Evolutionary conservation across 2,888 invertebrate genomes (phyloP).

Genomic region (Apodemia zela): DNA sequence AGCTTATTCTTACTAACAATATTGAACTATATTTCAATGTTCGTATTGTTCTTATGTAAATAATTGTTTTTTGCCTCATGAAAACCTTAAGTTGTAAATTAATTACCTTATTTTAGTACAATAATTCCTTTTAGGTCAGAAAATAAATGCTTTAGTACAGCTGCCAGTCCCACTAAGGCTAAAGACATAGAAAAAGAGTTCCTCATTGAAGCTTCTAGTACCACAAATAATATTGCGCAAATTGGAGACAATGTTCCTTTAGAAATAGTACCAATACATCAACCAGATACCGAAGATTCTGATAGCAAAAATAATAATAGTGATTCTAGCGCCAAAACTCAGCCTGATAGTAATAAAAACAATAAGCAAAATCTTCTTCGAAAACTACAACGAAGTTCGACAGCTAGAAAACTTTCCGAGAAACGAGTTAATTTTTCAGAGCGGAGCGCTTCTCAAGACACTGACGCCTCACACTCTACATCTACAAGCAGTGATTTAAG

Average conservation of each 20-base stretch:
- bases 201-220: constrained; percentile 45
- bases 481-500: constrained; percentile 82
- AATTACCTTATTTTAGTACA: background rate
- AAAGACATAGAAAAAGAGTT: constrained; percentile 55
- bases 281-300: constrained; percentile 53
- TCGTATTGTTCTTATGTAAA: too few species aligned
- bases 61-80: too few species aligned
- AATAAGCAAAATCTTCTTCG: constrained; percentile 42
- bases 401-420: constrained; percentile 64
- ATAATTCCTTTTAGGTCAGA: constrained; percentile 74
- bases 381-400: constrained; percentile 69
- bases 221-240: constrained; percentile 45
- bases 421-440: constrained; percentile 77
- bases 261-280: constrained; percentile 53
- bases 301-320: constrained; percentile 51
- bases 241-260: constrained; percentile 49
- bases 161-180: constrained; percentile 52
- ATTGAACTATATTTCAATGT: too few species aligned
- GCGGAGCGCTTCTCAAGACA: constrained; percentile 81
- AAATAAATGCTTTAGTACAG: constrained; percentile 77
- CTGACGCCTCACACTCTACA: constrained; percentile 81
- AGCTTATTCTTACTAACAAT: too few species aligned
- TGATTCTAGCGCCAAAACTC: constrained; percentile 45
- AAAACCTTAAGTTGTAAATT: too few species aligned
- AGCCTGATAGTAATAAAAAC: constrained; percentile 36